phyloP scores from a whole-genome alignment of 2,797 vertebrate genomes.

The Acanthopagrus latus region DNA sequence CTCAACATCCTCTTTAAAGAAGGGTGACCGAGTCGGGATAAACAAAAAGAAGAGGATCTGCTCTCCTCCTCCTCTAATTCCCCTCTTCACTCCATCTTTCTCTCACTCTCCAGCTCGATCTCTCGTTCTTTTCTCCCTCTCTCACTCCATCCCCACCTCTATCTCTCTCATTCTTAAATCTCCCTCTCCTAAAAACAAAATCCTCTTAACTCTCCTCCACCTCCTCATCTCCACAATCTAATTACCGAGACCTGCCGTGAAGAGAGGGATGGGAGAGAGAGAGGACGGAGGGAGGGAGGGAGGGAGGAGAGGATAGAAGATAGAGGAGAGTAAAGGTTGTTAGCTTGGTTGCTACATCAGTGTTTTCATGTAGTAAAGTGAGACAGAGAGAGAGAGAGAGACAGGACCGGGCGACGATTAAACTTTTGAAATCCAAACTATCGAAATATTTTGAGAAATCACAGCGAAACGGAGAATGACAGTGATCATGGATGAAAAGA shows the following conservation, averaged over 20 bases:
- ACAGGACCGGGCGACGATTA: background rate
- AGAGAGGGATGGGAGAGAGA: constrained; percentile 52
- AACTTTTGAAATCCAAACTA: background rate
- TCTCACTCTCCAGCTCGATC: constrained; percentile 32
- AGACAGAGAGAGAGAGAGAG: background rate
- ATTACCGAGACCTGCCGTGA: constrained; percentile 73
- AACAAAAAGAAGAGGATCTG: constrained; percentile 63
- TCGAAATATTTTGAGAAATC: background rate
- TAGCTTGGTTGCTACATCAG: constrained; percentile 3
- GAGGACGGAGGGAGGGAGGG: background rate
- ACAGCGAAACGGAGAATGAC: background rate
- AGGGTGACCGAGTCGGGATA: constrained; percentile 51
- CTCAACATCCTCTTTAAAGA: constrained; percentile 61
- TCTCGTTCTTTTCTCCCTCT: constrained; percentile 6
- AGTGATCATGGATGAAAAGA: too few species aligned
- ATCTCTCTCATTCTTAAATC: constrained; percentile 68
- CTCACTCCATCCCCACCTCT: constrained; percentile 41
- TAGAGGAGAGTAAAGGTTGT: constrained; percentile 50
- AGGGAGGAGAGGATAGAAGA: constrained; percentile 7
- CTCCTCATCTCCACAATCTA: constrained; percentile 78
- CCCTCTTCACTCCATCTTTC: constrained; percentile 27
- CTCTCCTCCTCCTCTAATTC: constrained; percentile 54
- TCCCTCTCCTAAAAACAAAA: constrained; percentile 73
- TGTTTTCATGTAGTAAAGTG: constrained; percentile 21
- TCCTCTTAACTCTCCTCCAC: constrained; percentile 77